Evolutionary conservation across 2,888 invertebrate species (phyloP).

Genomic region (Habrosyne pyritoides): DNA sequence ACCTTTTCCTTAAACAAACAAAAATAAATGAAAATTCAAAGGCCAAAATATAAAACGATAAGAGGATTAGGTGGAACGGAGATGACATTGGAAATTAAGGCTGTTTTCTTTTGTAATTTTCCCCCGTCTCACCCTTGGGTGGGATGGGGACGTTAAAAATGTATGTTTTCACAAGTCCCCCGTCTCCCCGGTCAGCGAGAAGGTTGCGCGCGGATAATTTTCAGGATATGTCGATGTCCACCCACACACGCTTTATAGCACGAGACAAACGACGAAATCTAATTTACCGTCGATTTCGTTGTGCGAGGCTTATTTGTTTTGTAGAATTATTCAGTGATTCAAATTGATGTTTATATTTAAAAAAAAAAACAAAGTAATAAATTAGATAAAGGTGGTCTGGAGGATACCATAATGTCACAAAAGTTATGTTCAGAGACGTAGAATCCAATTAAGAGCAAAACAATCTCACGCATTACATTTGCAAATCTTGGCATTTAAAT

Average conservation of each 20-base stretch:
- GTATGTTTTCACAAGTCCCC: conserved; percentile 66
- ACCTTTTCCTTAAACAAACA: conserved; percentile 79
- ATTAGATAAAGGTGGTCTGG: background rate
- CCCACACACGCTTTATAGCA: conserved; percentile 58
- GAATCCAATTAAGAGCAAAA: background rate
- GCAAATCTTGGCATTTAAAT: background rate
- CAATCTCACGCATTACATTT: conserved; percentile 1
- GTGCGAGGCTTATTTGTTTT: conserved; percentile 9
- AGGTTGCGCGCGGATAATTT: conserved; percentile 63
- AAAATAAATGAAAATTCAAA: conserved; percentile 83
- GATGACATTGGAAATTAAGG: conserved; percentile 84
- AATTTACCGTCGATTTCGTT: conserved; percentile 32
- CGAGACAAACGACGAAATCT: conserved; percentile 38
- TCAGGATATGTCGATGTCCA: conserved; percentile 60
- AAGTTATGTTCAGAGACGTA: background rate
- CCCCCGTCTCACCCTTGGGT: conserved; percentile 73
- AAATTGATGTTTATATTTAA: background rate
- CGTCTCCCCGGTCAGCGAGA: conserved; percentile 46
- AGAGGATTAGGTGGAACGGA: conserved; percentile 83
- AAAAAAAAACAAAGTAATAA: background rate
- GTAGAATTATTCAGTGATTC: background rate
- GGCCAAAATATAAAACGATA: conserved; percentile 82
- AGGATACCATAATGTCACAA: background rate
- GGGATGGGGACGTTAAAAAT: conserved; percentile 73
- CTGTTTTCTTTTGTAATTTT: conserved; percentile 83